Evolutionary conservation across 2,113 vertebrate genomes (phyloP).

Genomic region (Polypterus senegalus): DNA sequence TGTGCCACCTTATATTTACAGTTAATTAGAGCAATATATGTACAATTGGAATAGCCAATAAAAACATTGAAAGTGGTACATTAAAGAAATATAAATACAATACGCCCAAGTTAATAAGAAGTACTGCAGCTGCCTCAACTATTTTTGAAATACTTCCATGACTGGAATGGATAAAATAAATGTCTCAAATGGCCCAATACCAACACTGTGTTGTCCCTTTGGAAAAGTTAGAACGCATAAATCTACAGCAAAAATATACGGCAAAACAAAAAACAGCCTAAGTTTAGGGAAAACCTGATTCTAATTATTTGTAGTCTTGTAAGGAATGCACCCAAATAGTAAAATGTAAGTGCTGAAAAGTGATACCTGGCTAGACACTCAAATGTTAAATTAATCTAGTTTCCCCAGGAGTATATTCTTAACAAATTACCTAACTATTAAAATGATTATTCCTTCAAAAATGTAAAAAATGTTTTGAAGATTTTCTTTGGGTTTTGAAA

Average conservation of each 20-base stretch:
- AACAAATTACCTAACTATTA: too few relatives aligned
- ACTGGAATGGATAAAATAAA: constrained; percentile 9
- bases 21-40: too few relatives aligned
- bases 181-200: constrained; percentile 8
- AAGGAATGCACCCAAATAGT: constrained; percentile 25
- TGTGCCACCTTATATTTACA: too few relatives aligned
- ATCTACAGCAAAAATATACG: constrained; percentile 11
- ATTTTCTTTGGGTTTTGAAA: background rate
- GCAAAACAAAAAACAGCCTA: constrained; percentile 21
- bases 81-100: too few relatives aligned
- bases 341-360: constrained; percentile 37
- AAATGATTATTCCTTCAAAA: too few relatives aligned
- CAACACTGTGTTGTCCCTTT: background rate
- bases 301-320: constrained; percentile 32
- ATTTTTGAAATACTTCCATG: constrained; percentile 1
- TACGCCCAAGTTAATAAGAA: background rate
- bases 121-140: background rate
- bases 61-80: too few relatives aligned
- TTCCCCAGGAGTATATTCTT: constrained; percentile 19
- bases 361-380: constrained; percentile 36
- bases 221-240: constrained; percentile 19
- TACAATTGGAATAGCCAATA: too few relatives aligned
- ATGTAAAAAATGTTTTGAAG: too few relatives aligned
- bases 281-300: constrained; percentile 24
- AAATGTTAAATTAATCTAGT: constrained; percentile 30